Evolutionary conservation across 2,888 invertebrate species (phyloP).

Genomic region (Temnothorax unifasciatus): DNA sequence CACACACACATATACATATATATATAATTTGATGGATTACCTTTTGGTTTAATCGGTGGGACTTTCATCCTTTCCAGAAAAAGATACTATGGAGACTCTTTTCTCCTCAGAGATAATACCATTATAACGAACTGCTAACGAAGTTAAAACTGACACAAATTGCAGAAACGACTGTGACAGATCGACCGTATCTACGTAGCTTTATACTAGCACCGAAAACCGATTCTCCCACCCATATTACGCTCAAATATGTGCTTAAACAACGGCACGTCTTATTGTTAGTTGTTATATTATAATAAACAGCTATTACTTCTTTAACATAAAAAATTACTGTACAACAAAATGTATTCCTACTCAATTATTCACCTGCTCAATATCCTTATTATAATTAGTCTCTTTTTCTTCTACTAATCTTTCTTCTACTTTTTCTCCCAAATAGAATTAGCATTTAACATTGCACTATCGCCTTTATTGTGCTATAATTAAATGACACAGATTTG

Average conservation of each 20-base stretch:
- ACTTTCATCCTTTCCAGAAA: conserved; percentile 81
- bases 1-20: too few relatives aligned
- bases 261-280: neutral
- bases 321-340: neutral
- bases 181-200: conserved; percentile 68
- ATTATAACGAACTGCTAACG: conserved; percentile 64
- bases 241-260: conserved; percentile 32
- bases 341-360: neutral
- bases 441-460: conserved; percentile 20
- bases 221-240: conserved; percentile 70
- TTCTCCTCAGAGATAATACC: conserved; percentile 69
- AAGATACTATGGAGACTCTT: conserved; percentile 82
- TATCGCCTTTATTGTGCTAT: neutral
- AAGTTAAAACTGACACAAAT: conserved; percentile 48
- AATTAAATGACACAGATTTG: neutral
- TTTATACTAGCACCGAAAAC: conserved; percentile 79
- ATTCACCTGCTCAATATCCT: neutral
- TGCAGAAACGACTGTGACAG: conserved; percentile 72
- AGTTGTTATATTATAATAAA: neutral
- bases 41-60: conserved; percentile 79
- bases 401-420: neutral
- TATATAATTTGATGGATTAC: conserved; percentile 64
- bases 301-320: neutral
- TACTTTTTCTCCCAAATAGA: neutral
- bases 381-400: neutral